phyloP scores from a whole-genome alignment of 2,113 vertebrate species.

The Chiloscyllium plagiosum region DNA sequence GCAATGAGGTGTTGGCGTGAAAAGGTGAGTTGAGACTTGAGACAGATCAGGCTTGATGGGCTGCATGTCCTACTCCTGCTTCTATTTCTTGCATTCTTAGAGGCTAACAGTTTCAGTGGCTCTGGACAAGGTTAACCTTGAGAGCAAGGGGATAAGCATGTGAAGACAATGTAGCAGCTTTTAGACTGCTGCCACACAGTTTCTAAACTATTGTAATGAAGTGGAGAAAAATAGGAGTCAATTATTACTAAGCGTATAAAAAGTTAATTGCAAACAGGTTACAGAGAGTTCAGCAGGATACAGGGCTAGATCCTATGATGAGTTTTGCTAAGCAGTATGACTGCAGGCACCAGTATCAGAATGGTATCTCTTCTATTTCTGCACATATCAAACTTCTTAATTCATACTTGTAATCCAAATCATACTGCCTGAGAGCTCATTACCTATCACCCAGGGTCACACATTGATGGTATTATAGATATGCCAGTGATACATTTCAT shows the following conservation, averaged over 20 bases:
- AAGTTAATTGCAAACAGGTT: slow-evolving; percentile 13
- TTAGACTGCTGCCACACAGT: neutral
- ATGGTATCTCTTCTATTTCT: neutral
- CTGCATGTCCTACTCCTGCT: neutral
- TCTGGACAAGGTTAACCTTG: neutral
- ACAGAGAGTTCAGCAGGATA: slow-evolving; percentile 1
- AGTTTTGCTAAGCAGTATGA: neutral
- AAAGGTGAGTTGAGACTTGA: too few species aligned
- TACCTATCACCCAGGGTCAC: neutral
- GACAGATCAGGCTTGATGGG: too few species aligned
- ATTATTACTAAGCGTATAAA: slow-evolving; percentile 14
- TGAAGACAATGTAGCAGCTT: neutral
- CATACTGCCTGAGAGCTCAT: neutral
- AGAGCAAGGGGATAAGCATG: too few species aligned
- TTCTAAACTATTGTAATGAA: neutral
- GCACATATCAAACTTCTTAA: neutral
- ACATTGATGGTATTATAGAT: neutral
- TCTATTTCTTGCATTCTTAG: neutral
- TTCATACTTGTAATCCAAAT: neutral
- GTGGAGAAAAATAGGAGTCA: neutral
- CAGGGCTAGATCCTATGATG: neutral
- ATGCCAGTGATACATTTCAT: neutral
- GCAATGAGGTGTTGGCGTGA: too few species aligned
- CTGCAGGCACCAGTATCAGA: neutral
- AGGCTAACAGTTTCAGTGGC: neutral